Evolutionary conservation across 2,113 vertebrate genomes (phyloP).

Genomic region (Chaetodon trifascialis): DNA sequence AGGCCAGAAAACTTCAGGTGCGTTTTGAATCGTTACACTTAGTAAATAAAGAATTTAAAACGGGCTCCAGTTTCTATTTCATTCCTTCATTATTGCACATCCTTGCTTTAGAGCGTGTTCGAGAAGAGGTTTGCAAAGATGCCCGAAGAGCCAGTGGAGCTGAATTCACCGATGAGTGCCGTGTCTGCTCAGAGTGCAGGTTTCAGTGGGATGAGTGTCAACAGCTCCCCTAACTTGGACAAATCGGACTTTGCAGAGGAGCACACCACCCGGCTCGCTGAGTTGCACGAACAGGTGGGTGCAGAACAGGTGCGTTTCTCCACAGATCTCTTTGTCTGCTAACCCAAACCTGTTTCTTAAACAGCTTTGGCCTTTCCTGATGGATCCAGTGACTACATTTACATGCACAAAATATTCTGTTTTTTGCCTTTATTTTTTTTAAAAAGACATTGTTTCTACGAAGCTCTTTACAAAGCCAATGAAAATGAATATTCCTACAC

Average conservation of each 20-base stretch:
- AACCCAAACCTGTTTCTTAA: background rate
- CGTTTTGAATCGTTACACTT: background rate
- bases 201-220: conserved; percentile 86
- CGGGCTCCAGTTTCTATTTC: background rate
- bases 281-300: conserved; percentile 94
- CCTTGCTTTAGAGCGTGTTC: conserved; percentile 89
- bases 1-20: conserved; percentile 96
- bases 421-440: no score
- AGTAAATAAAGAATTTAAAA: background rate
- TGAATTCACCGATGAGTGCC: conserved; percentile 51
- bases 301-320: conserved; percentile 86
- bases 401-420: no score
- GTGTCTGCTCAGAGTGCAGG: conserved; percentile 85
- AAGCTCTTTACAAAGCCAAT: no score
- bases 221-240: conserved; percentile 84
- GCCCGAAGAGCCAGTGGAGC: conserved; percentile 89
- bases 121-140: conserved; percentile 97
- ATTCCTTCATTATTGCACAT: background rate
- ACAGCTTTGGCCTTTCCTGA: no score
- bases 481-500: no score
- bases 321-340: background rate
- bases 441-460: no score
- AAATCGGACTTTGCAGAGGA: conserved; percentile 90
- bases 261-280: conserved; percentile 86
- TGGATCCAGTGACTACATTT: no score